These are phyloP conservation scores for Mastomys coucha DNA, from an alignment of 2,113 vertebrate genomes.

Conservation along the genomic window DNA sequence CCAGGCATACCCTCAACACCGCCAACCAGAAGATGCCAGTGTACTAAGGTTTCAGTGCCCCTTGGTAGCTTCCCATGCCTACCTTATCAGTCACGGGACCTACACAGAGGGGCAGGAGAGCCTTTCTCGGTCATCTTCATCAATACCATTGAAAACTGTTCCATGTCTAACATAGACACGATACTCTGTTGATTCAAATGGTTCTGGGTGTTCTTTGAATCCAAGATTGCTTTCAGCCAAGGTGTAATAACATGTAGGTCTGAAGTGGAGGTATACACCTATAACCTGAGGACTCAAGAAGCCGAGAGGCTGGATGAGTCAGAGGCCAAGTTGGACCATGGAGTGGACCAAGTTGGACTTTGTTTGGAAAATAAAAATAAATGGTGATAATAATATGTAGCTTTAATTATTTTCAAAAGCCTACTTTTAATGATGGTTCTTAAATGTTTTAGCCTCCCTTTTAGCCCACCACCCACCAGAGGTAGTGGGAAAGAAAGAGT, in stretches of 20 bases:
- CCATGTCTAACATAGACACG: background rate
- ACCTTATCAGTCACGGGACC: background rate
- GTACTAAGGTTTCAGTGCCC: background rate
- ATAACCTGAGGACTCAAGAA: background rate
- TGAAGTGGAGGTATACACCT: too few relatives aligned
- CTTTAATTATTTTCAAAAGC: too few relatives aligned
- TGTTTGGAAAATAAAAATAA: background rate
- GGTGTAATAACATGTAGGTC: background rate
- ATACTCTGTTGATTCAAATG: background rate
- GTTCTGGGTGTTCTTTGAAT: background rate
- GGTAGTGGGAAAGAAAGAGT: too few relatives aligned
- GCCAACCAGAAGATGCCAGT: background rate
- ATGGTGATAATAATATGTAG: background rate
- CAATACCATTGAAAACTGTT: background rate
- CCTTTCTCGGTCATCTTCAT: background rate
- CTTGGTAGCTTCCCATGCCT: background rate
- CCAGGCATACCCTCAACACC: background rate
- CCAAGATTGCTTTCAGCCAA: background rate
- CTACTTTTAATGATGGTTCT: too few relatives aligned
- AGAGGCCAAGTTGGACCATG: background rate
- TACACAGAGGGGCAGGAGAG: background rate
- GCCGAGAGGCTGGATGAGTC: background rate
- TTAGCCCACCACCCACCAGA: too few relatives aligned
- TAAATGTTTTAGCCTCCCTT: too few relatives aligned
- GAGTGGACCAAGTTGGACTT: background rate